phyloP scores from a whole-genome alignment of 2,113 vertebrate genomes.

The Upupa epops region DNA sequence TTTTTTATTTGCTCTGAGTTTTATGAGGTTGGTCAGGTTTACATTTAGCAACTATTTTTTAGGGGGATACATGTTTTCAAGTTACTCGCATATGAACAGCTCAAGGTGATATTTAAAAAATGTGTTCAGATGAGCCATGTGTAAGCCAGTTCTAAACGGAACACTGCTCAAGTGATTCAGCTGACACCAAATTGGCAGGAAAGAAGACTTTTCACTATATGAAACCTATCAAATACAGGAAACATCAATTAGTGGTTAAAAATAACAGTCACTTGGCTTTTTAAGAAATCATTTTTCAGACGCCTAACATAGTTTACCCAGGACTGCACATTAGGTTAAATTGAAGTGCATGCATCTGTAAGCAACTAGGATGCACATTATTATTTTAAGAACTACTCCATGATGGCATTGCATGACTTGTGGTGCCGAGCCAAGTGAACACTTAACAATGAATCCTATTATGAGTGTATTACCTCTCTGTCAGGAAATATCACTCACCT shows the following conservation, averaged over 20 bases:
- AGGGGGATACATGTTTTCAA: not conserved
- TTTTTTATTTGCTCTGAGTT: not conserved
- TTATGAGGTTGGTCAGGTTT: not conserved
- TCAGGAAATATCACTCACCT: not conserved
- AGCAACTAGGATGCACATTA: not conserved
- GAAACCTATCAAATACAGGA: conserved; percentile 17
- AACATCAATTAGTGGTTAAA: conserved; percentile 29
- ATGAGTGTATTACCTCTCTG: not conserved
- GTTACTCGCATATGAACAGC: not conserved
- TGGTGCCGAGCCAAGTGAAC: conserved; percentile 5
- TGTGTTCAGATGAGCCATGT: not conserved
- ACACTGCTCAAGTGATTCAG: not conserved
- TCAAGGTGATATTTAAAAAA: not conserved
- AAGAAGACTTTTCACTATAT: not conserved
- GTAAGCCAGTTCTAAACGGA: not conserved
- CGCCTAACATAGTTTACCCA: not conserved
- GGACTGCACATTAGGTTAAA: not conserved
- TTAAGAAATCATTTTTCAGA: conserved; percentile 4
- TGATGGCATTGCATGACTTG: not conserved
- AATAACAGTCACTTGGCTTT: not conserved
- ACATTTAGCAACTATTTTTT: not conserved
- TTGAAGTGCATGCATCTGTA: not conserved
- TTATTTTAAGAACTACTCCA: conserved; percentile 8
- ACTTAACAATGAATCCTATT: not conserved
- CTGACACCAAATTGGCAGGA: not conserved